Conservation (phyloP, 1,140 invertebrate species). For the Drosophila gunungcola region DNA sequence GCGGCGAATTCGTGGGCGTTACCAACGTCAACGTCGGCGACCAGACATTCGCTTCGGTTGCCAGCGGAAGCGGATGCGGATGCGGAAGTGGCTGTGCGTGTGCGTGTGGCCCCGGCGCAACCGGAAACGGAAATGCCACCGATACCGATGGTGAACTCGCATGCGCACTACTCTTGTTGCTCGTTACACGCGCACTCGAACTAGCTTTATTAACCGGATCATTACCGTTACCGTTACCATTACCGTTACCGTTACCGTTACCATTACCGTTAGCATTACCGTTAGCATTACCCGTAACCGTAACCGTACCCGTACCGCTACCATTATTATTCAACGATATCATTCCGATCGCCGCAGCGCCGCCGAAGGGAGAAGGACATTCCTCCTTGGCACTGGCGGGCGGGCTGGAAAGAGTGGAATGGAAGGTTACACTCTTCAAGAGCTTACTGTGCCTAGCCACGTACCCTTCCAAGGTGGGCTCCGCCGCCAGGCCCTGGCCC, state of each 20-base stretch:
- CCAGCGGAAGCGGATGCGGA: not conserved
- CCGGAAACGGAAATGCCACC: constrained; percentile 28
- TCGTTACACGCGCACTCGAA: constrained; percentile 7
- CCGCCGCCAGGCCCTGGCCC: constrained; percentile 68
- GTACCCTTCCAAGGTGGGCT: constrained; percentile 93
- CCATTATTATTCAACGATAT: constrained; percentile 15
- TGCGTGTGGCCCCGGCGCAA: not conserved
- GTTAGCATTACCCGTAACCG: not conserved
- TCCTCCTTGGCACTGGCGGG: constrained; percentile 86
- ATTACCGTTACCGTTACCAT: constrained; percentile 1
- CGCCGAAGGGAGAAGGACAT: constrained; percentile 56
- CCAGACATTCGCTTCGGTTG: constrained; percentile 40
- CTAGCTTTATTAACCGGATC: constrained; percentile 5
- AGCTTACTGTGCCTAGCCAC: constrained; percentile 94
- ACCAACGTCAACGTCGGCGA: constrained; percentile 76
- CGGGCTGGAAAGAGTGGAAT: constrained; percentile 92
- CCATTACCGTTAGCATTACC: not conserved
- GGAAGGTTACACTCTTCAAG: constrained; percentile 95
- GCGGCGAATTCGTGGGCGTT: constrained; percentile 79
- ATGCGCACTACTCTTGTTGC: constrained; percentile 31
- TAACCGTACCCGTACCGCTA: constrained; percentile 5
- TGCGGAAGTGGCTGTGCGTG: not conserved
- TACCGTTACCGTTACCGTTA: not conserved
- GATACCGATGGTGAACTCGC: not conserved
- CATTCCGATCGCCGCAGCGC: constrained; percentile 24